Evolutionary conservation across 2,888 invertebrate genomes (phyloP), one percentile per base, ranked within the genome.

Genomic region (Hirtodrosophila histrioides): DNA sequence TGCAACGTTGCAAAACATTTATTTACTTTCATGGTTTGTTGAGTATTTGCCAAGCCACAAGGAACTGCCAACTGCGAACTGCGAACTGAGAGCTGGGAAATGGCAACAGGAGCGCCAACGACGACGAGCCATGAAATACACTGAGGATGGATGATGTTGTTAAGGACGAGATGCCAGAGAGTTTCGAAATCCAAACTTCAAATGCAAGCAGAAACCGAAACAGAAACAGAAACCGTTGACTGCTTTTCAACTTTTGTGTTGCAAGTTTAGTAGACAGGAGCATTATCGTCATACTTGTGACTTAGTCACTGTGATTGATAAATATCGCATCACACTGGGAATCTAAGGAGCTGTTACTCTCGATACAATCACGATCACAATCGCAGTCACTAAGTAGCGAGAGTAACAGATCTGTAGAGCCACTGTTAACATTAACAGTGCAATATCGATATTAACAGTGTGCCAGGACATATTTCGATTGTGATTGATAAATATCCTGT

Each of bases 11-110:
- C 84, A 83, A 86, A 83, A 83, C 83, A 83, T 84, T 85, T 85
- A 88, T 88, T 88, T 88, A 86, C 83, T 88, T 88, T 88, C 86
- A 88, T 84, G 88, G 83, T 85, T 88, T 86, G 88, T 88, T 88
- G 88, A 83, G 75, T 86, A 85, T 83, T 81, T 87, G 88, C 86
- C 83, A 87, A 80, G 76, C 86, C 86, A 79, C 88, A 85, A 86
- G 84, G 69, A 78, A 67, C 69, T 58, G 54, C 27, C 33, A 67
- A 54, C 49, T 54, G 63, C 40, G 53, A 64, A 68, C 61, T 39
- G 50, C 40, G 40, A 56, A 45, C 35, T n/a, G 44, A 10, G 5
- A 27, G 9, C 35, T 27, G 27, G 27, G 27, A 27, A 27, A 27
- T n/a, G 37, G 12, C 23, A 44, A 50, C 36, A 55, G 33, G 24